Evolutionary conservation across 2,888 invertebrate genomes (phyloP).

Genomic region (Abscondita cerata): DNA sequence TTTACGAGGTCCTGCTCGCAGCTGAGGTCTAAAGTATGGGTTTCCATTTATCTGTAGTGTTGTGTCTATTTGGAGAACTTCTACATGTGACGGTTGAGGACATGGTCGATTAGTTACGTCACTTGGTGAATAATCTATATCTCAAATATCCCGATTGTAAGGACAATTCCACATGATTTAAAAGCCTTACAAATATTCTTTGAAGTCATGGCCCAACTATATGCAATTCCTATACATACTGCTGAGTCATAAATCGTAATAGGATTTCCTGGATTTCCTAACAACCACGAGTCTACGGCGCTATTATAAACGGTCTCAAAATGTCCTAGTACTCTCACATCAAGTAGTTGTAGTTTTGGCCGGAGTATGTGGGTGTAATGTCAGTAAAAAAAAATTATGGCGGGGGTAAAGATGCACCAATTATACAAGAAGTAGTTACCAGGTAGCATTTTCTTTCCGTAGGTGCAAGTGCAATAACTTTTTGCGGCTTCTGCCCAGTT

Average conservation of each 20-base stretch:
- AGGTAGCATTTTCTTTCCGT: conserved; percentile 41
- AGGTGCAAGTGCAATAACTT: conserved; percentile 50
- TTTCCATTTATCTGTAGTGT: neutral
- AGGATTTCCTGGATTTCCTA: too few relatives aligned
- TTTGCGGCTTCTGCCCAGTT: conserved; percentile 49
- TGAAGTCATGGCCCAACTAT: conserved; percentile 30
- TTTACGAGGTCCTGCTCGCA: conserved; percentile 14
- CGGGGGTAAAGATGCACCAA: conserved; percentile 42
- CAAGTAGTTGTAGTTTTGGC: conserved; percentile 48
- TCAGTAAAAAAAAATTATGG: conserved; percentile 34
- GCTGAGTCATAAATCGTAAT: too few relatives aligned
- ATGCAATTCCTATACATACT: conserved; percentile 32
- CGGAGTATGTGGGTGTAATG: too few relatives aligned
- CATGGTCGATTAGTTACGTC: conserved; percentile 30
- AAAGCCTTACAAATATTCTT: conserved; percentile 35
- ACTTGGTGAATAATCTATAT: conserved; percentile 31
- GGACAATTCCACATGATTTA: conserved; percentile 34
- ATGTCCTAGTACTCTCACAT: too few relatives aligned
- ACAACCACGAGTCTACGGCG: too few relatives aligned
- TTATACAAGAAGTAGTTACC: conserved; percentile 18
- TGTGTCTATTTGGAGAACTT: conserved; percentile 1
- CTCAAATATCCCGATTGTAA: conserved; percentile 33
- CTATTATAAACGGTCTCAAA: too few relatives aligned
- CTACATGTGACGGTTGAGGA: neutral
- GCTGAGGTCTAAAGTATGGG: neutral